Percentiles rank a stretch among this genome's conserved stretches.
phyloP scores from a whole-genome alignment of 2,113 vertebrate species.

The Anhinga anhinga region DNA sequence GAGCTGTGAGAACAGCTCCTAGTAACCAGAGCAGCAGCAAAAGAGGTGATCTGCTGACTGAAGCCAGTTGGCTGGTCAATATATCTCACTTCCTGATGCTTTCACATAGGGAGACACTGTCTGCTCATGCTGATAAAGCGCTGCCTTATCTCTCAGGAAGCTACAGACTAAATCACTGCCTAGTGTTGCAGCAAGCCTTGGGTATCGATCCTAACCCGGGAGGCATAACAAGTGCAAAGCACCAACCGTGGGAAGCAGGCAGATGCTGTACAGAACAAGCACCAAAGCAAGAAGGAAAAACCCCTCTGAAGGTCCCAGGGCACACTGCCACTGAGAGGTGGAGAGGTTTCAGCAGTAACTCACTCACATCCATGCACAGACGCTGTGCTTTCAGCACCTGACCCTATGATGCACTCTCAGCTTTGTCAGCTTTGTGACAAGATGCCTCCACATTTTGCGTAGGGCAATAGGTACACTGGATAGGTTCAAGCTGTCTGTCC shows the following conservation, averaged over 20 bases:
- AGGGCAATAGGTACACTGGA: background rate
- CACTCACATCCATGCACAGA: background rate
- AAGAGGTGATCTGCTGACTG: background rate
- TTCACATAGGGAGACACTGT: background rate
- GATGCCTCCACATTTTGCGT: background rate
- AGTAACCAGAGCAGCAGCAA: background rate
- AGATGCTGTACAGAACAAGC: background rate
- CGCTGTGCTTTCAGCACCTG: background rate
- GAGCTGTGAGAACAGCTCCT: background rate
- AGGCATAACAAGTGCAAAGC: background rate
- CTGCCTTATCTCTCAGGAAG: background rate
- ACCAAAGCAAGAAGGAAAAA: slow-evolving; percentile 8
- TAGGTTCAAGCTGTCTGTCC: background rate
- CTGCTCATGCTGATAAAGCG: background rate
- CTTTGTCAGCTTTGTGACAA: background rate
- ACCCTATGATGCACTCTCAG: background rate
- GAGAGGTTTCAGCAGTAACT: background rate
- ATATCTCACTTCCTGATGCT: background rate
- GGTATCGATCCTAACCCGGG: background rate
- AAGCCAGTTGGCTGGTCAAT: background rate
- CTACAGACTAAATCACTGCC: background rate
- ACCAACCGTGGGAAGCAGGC: background rate
- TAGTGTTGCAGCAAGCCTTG: background rate
- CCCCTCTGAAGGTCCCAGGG: background rate
- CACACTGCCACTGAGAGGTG: background rate